Base-by-base conservation (phyloP, 2,113 vertebrate species). In the Vireo altiloquus region DNA sequence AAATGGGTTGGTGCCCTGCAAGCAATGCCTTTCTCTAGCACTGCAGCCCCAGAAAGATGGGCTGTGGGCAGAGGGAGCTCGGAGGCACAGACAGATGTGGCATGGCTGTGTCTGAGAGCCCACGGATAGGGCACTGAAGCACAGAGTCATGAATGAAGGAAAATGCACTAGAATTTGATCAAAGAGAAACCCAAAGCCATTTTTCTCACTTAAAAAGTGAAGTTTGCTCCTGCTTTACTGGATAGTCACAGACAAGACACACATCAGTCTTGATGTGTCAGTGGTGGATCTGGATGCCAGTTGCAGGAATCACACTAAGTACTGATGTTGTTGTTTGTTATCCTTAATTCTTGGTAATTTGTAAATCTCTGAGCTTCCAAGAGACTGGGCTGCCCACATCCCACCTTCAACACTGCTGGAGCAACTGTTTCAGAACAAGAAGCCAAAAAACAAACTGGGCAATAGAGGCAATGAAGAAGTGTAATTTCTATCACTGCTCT, bases 51-150 rank as follows among this genome's bases (percentile, higher is more conserved):
- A 23, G 61, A 50, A 27, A 33, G 16, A 20, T 0, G 0, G 35
- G 33, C 6, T 25, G 30, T 6, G 68, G 23, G 33, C 4, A 4
- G 33, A 64, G 30, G 47, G 40, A 53, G 40, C 82, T 39, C 0
- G 0, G 53, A 76, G 46, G 25, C 1, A 2, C 11, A 2, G 70
- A 47, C 0, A 0, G 63, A 59, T 18, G 19, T 0, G 0, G 61
- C 77, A 57, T 0, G 1, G 63, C 63, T 71, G 25, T 14, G 39
- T 30, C 44, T 2, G 0, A 52, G 0, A 77, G 31, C 33, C 14
- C 44, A 33, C 21, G 6, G n/a, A n/a, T 0, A 1, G 1, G 20
- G 30, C 9, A 1, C 27, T 30, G 72, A 47, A 65, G 30, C 21
- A 2, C 49, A 31, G 15, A 20, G 49, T 46, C 25, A 7, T 1